These are phyloP conservation scores for Festucalex cinctus DNA, from an alignment of 2,113 vertebrate genomes.

Conservation along the genomic window DNA sequence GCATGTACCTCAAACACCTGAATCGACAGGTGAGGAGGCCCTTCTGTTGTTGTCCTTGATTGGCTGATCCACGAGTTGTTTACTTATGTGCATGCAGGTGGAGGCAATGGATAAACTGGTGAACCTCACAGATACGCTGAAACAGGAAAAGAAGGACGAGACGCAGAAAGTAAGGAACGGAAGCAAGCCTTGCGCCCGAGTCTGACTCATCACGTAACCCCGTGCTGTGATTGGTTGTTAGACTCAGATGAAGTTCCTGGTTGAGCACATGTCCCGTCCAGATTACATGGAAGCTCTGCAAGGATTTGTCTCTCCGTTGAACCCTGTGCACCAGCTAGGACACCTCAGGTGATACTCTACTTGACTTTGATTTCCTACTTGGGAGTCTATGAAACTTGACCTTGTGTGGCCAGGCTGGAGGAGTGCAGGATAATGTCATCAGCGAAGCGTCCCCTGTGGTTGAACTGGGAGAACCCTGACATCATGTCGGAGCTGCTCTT, in stretches of 20 bases:
- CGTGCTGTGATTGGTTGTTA: constrained; percentile 42
- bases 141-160: constrained; percentile 79
- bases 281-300: constrained; percentile 80
- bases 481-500: constrained; percentile 98
- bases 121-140: constrained; percentile 75
- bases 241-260: constrained; percentile 82
- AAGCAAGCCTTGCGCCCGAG: background rate
- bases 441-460: constrained; percentile 91
- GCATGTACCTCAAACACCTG: constrained; percentile 95
- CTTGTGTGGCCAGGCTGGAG: constrained; percentile 77
- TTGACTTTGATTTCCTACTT: background rate
- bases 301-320: constrained; percentile 76
- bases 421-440: constrained; percentile 98
- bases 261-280: constrained; percentile 78
- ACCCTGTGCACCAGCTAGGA: constrained; percentile 77
- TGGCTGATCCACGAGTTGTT: constrained; percentile 27
- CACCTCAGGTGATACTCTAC: constrained; percentile 67
- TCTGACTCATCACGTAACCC: background rate
- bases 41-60: background rate
- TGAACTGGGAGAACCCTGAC: constrained; percentile 97
- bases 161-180: constrained; percentile 69
- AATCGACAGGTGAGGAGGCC: constrained; percentile 83
- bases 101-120: constrained; percentile 81
- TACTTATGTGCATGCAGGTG: constrained; percentile 52
- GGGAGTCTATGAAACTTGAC: background rate